phyloP scores from a whole-genome alignment of 2,113 vertebrate species.

The Vanacampus margaritifer region DNA sequence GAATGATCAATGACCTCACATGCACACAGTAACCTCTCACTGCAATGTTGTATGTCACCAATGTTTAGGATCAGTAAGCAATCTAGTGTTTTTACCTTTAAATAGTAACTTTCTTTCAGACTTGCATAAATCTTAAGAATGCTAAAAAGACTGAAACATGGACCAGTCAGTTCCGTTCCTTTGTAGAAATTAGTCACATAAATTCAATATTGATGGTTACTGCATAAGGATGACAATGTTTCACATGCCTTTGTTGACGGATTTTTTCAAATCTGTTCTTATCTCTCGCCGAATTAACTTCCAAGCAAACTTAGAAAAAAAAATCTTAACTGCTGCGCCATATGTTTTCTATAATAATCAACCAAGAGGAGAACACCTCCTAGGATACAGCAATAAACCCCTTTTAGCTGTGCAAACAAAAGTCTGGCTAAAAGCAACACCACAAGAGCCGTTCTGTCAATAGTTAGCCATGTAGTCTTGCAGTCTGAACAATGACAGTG shows the following conservation, averaged over 20 bases:
- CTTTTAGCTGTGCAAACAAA: slow-evolving; percentile 12
- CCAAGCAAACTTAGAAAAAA: not conserved
- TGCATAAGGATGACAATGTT: not conserved
- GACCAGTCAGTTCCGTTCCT: too few species aligned
- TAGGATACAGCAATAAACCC: slow-evolving; percentile 20
- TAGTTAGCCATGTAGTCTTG: not conserved
- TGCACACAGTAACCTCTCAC: too few species aligned
- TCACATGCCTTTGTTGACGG: not conserved
- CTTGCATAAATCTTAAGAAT: too few species aligned
- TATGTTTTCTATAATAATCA: slow-evolving; percentile 46
- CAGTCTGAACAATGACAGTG: slow-evolving; percentile 10
- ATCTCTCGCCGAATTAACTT: not conserved
- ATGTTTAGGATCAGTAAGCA: too few species aligned
- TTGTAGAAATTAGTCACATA: too few species aligned
- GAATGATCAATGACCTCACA: too few species aligned
- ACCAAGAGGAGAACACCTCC: slow-evolving; percentile 9
- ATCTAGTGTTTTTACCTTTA: too few species aligned
- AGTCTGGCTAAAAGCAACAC: too few species aligned
- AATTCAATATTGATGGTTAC: too few species aligned
- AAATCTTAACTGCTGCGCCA: not conserved
- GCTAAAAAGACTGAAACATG: too few species aligned
- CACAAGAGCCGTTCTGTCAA: not conserved
- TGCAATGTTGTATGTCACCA: too few species aligned
- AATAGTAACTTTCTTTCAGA: too few species aligned
- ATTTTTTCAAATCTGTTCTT: not conserved